A percentile compares a stretch with the other conserved stretches of the same genome.
These are phyloP conservation scores for Dallia pectoralis DNA, from an alignment of 2,797 vertebrate species.

Conservation along the genomic window DNA sequence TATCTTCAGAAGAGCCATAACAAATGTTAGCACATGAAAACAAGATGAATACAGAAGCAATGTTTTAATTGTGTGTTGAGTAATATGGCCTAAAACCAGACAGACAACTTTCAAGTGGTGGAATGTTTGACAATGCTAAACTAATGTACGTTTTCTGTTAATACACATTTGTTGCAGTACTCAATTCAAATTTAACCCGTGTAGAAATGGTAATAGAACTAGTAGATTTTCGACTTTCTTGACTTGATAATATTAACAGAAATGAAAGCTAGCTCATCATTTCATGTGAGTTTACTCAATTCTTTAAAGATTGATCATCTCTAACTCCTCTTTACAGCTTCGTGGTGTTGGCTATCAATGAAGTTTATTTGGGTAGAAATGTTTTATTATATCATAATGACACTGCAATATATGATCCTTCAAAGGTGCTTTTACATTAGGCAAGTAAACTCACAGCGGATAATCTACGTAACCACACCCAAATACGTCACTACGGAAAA, in stretches of 20 bases:
- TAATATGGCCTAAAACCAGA: neutral
- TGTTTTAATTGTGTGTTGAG: neutral
- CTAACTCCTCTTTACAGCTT: no score
- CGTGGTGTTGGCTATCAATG: no score
- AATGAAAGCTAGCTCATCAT: no score
- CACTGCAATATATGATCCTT: neutral
- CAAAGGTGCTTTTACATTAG: neutral
- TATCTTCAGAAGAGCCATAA: neutral
- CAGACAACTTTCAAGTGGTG: neutral
- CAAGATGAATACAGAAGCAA: neutral
- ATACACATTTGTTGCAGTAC: neutral
- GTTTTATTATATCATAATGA: neutral
- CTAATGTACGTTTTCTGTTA: neutral
- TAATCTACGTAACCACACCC: neutral
- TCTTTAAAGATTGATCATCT: no score
- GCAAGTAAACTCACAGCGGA: neutral
- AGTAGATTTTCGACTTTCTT: no score
- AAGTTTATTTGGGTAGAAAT: no score
- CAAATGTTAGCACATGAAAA: neutral
- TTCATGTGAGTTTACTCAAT: no score
- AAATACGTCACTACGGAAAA: no score
- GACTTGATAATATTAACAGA: no score
- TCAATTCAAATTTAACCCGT: no score
- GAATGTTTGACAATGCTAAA: neutral
- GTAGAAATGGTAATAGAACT: no score